Base-by-base conservation (phyloP, 2,888 invertebrate species). In the Actias luna region DNA sequence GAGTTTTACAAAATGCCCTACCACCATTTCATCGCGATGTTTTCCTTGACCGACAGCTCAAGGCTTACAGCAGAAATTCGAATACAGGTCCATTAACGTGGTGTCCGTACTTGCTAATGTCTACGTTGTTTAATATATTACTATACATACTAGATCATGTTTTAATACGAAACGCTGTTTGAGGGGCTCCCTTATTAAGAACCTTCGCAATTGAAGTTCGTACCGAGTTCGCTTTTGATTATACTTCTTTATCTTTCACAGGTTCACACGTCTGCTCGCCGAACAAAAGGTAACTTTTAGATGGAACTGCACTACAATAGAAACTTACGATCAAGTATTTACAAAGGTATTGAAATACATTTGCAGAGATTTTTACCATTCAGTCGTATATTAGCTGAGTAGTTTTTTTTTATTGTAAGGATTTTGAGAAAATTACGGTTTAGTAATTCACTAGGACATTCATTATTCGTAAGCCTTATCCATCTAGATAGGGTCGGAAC, bases 161-260 rank as follows among this genome's bases (percentile, higher is more conserved):
- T n/a, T 42, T 18, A 10, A 55, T 55, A 5, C 16, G 0, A 55
- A 55, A 27, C 55, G 55, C 27, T 55, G 29, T 55, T 55, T 55
- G 27, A 55, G n/a, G 5, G 55, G 55, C 55, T 46, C 46, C 55
- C n/a, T n/a, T 55, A 29, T 55, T 55, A 55, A n/a, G 55, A 55
- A 55, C 16, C 55, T 55, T 29, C 27, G 22, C 22, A 55, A 29
- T 55, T 55, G 16, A 16, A 55, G 55, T 55, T 55, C 27, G 29
- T n/a, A 29, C 27, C 14, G 29, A 55, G 55, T 55, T 55, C 55
- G 29, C 55, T 55, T 55, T 55, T 55, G 55, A 55, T 55, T 55
- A 55, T 55, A 55, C 29, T 55, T 55, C 29, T 55, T 55, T 29
- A 55, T 55, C 55, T 55, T 29, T 8, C 16, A 16, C 7, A 29